Percentiles rank a stretch among this genome's conserved stretches.
phyloP scores from a whole-genome alignment of 2,113 vertebrate genomes.

The Polypterus bichir region DNA sequence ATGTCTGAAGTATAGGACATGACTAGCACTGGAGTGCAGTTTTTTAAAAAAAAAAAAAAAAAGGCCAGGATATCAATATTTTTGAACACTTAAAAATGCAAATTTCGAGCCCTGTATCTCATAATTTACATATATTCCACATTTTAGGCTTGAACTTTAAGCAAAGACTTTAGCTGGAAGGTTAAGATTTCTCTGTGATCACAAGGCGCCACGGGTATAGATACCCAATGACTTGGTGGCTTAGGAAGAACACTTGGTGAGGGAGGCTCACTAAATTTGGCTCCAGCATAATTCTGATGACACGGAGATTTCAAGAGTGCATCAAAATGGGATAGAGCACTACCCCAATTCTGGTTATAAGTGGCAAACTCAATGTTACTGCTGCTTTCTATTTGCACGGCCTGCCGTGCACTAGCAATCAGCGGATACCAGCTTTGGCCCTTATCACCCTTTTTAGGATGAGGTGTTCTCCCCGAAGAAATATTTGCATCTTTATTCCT shows the following conservation, averaged over 20 bases:
- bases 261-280: slow-evolving; percentile 94
- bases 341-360: slow-evolving; percentile 69
- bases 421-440: slow-evolving; percentile 48
- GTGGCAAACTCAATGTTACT: slow-evolving; percentile 51
- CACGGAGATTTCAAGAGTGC: slow-evolving; percentile 65
- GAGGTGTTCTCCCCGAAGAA: slow-evolving; percentile 50
- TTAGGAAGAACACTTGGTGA: slow-evolving; percentile 90
- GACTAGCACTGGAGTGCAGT: slow-evolving; percentile 34
- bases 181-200: slow-evolving; percentile 83
- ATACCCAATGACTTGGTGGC: slow-evolving; percentile 92
- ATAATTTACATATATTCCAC: not conserved
- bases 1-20: slow-evolving; percentile 33
- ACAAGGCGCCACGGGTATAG: slow-evolving; percentile 70
- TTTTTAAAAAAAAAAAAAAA: not conserved
- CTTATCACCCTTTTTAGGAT: slow-evolving; percentile 64
- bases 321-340: slow-evolving; percentile 54
- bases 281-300: slow-evolving; percentile 84
- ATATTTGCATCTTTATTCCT: slow-evolving; percentile 70
- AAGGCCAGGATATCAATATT: no score
- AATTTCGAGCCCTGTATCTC: slow-evolving; percentile 19
- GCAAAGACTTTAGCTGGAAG: slow-evolving; percentile 92
- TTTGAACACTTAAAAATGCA: not conserved
- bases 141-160: slow-evolving; percentile 86
- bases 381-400: slow-evolving; percentile 67
- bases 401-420: slow-evolving; percentile 68